phyloP scores from a whole-genome alignment of 2,113 vertebrate species.

The Pyxicephalus adspersus region DNA sequence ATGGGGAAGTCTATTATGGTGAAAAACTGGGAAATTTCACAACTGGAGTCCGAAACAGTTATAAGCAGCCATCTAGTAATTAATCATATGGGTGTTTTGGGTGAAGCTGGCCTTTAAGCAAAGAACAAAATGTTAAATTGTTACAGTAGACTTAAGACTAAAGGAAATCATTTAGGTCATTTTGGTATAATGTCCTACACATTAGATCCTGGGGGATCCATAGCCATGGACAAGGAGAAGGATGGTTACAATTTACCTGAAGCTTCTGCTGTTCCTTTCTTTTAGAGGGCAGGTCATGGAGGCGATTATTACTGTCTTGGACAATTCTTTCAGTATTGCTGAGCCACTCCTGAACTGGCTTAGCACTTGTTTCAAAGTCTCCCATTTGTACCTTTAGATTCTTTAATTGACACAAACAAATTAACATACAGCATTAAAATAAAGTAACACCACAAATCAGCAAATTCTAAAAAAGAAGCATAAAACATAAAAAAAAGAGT shows the following conservation, averaged over 20 bases:
- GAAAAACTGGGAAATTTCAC: too few species aligned
- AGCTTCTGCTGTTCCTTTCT: conserved; percentile 89
- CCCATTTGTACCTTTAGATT: conserved; percentile 92
- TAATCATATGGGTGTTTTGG: not conserved
- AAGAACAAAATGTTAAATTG: not conserved
- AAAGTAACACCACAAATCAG: too few species aligned
- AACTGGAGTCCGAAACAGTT: too few species aligned
- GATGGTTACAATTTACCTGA: conserved; percentile 77
- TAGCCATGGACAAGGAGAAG: not conserved
- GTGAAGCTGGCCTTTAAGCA: not conserved
- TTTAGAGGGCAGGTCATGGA: conserved; percentile 90
- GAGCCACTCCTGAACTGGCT: conserved; percentile 91
- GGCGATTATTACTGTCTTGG: conserved; percentile 83
- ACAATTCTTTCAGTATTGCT: conserved; percentile 81
- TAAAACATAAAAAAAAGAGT: too few species aligned
- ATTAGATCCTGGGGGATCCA: not conserved
- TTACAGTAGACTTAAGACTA: not conserved
- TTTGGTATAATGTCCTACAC: not conserved
- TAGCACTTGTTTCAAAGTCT: conserved; percentile 88
- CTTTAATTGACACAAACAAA: conserved; percentile 64
- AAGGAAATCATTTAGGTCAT: not conserved
- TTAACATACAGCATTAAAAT: not conserved
- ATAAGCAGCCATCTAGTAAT: too few species aligned
- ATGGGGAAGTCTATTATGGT: too few species aligned
- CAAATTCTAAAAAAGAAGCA: too few species aligned